Percentiles rank a stretch among this genome's conserved stretches.
phyloP scores from a whole-genome alignment of 2,888 invertebrate genomes.

The Limnephilus auricula region DNA sequence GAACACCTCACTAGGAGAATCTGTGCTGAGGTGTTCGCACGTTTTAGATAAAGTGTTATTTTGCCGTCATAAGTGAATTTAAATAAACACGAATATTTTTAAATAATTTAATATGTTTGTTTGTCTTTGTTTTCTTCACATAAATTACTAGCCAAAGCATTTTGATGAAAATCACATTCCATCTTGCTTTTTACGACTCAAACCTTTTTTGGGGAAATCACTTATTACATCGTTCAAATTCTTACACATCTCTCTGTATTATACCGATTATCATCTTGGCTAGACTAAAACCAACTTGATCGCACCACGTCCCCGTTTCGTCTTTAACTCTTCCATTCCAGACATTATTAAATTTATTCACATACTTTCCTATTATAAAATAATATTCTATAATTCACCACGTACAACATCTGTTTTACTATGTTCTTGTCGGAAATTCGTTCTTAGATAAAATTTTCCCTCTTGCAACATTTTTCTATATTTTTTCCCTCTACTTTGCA shows the following conservation, averaged over 20 bases:
- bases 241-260: background rate
- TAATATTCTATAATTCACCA: background rate
- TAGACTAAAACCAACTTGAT: background rate
- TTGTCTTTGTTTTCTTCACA: background rate
- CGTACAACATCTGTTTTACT: background rate
- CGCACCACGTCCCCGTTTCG: background rate
- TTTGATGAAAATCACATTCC: background rate
- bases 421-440: background rate
- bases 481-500: background rate
- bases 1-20: too few relatives aligned
- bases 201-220: background rate
- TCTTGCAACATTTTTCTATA: background rate
- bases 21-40: too few relatives aligned
- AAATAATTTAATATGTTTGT: background rate
- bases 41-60: too few relatives aligned
- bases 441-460: background rate
- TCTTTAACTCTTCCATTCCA: background rate
- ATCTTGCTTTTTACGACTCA: background rate
- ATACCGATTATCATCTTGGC: too few relatives aligned
- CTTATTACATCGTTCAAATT: background rate
- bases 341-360: background rate
- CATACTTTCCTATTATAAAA: background rate
- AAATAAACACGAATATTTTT: too few relatives aligned
- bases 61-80: too few relatives aligned
- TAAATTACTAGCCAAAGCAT: background rate